These are phyloP conservation scores for Sesamia inferens DNA, from an alignment of 2,888 invertebrate species.

Conservation along the genomic window DNA sequence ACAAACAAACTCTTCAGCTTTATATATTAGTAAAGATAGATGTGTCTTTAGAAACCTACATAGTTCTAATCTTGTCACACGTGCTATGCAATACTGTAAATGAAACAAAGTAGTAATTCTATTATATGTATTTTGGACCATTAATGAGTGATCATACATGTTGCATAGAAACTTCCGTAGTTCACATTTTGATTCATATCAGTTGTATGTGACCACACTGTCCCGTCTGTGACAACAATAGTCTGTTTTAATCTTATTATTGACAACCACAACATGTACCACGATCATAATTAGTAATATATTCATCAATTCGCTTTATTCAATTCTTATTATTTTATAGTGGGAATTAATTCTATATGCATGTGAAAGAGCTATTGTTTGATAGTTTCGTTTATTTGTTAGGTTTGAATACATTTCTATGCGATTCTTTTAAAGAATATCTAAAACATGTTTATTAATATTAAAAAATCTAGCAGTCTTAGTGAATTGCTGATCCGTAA, in stretches of 20 bases:
- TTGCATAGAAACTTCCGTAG: conserved; percentile 11
- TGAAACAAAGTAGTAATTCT: neutral
- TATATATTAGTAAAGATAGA: too few relatives aligned
- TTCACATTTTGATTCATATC: conserved; percentile 24
- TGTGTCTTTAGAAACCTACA: neutral
- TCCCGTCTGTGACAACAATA: conserved; percentile 13
- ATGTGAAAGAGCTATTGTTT: neutral
- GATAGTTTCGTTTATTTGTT: neutral
- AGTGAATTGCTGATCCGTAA: neutral
- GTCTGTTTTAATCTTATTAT: conserved; percentile 26
- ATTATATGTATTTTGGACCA: neutral
- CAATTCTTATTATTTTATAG: conserved; percentile 25
- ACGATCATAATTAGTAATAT: conserved; percentile 28
- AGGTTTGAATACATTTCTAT: neutral
- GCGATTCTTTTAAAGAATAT: neutral
- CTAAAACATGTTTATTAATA: too few relatives aligned
- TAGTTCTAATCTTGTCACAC: neutral
- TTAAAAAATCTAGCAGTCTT: neutral
- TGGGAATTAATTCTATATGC: conserved; percentile 14
- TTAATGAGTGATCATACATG: conserved; percentile 15
- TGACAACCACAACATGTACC: conserved; percentile 34
- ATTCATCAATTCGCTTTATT: conserved; percentile 41
- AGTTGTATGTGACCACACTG: conserved; percentile 23
- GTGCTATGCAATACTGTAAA: neutral
- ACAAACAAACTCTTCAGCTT: too few relatives aligned